Evolutionary conservation across 2,113 vertebrate species (phyloP), one percentile per base, ranked within the genome.

Genomic region (Parus major): DNA sequence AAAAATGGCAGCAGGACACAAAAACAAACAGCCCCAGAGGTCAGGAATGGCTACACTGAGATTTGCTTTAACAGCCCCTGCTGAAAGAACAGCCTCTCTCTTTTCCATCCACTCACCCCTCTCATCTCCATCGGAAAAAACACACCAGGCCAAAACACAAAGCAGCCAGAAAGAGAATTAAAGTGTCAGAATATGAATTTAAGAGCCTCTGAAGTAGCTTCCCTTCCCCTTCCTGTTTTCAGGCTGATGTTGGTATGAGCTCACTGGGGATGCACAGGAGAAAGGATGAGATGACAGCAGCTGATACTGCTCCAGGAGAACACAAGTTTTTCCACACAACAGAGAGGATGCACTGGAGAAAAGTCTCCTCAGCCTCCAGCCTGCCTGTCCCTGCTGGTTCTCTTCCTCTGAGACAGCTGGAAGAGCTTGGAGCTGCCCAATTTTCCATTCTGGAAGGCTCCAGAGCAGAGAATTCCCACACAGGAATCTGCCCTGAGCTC

Each of bases 201-300:
- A 91, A 95, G 92, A 86, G 89, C 84, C 96, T 87, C 94, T 89
- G 83, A 93, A 96, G 91, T 85, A 87, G 91, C 44, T 93, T 92
- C 83, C 42, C 75, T 92, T 92, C 89, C 89, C 33, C 91, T 97
- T 94, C 94, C 96, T 95, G 94, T 96, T 95, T 96, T 97, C 80
- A 91, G 92, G 69, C 81, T 79, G 61, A 64, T 64, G 71, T 22
- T 77, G 71, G 10, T 27, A 27, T 60, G 63, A 77, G 83, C 83
- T 68, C 83, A 77, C 83, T 68, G 83, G 83, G 83, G 83, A 68
- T 68, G 63, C 56, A 71, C 49, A 68, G 49, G 60, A 83, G 81
- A 95, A 86, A 89, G 73, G n/a, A 78, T 42, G 75, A 65, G 69
- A 88, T 57, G 76, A 83, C 60, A 90, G 36, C 56, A 79, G 68